Evolutionary conservation across 2,888 invertebrate genomes (phyloP), one percentile per base, ranked within the genome.

Genomic region (Alentia gelatinosa): DNA sequence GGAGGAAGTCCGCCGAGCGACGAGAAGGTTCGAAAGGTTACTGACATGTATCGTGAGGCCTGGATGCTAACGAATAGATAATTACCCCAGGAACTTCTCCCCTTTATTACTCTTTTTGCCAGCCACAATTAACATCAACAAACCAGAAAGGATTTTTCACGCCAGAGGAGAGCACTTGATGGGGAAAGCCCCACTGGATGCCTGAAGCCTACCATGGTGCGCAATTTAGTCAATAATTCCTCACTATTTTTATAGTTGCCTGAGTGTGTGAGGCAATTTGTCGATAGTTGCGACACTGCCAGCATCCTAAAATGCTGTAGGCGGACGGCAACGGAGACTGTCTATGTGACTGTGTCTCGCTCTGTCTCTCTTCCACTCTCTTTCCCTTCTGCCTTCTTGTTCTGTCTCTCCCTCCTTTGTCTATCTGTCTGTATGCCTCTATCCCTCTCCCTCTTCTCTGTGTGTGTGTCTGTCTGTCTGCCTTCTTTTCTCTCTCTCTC

Each of bases 231-330:
- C 68, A 68, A 68, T 68, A 68, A 30, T 68, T 68, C 68, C 33
- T 68, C 68, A 68, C 68, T 68, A 68, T 68, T 68, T 68, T 68
- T 68, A 68, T 26, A 15, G 68, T 68, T 68, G 30, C 33, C 68
- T 0, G 15, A 83, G 40, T 37, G 83, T 83, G 35, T 12, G 35
- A 37, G n/a, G 83, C 40, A 37, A 83, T 83, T 83, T 83, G 83
- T 83, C 83, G 83, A 83, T 83, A 40, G 23, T 83, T 40, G 39
- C 83, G 40, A 83, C 83, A 37, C 40, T 35, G 83, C 39, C 83
- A 83, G 83, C 39, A 26, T 35, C 40, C 83, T 39, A n/a, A n/a
- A n/a, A n/a, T n/a, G n/a, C n/a, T n/a, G n/a, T n/a, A n/a, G n/a
- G n/a, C n/a, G n/a, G n/a, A n/a, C n/a, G n/a, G n/a, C n/a, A n/a